phyloP scores from a whole-genome alignment of 2,888 invertebrate genomes.

The Cataglyphis albicans region DNA sequence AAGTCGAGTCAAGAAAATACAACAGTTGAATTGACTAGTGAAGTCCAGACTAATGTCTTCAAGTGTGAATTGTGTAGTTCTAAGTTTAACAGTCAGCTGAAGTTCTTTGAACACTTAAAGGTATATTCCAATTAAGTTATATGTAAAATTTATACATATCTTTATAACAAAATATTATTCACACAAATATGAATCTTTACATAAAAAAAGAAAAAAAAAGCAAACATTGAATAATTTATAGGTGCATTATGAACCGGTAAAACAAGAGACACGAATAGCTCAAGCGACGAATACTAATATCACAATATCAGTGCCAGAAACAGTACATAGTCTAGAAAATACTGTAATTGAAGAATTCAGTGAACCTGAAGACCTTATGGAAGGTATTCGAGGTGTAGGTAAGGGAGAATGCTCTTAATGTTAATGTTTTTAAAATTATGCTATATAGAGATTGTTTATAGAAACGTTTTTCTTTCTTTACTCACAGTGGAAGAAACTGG shows the following conservation, averaged over 20 bases:
- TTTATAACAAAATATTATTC: too few species aligned
- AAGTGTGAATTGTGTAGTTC: constrained; percentile 93
- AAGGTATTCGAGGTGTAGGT: constrained; percentile 93
- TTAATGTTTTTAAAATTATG: neutral
- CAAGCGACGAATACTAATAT: constrained; percentile 84
- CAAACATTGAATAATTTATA: constrained; percentile 65
- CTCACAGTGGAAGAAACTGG: constrained; percentile 84
- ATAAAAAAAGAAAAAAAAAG: neutral
- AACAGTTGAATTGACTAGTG: constrained; percentile 73
- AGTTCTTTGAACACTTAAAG: constrained; percentile 95
- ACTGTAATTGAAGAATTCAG: constrained; percentile 92
- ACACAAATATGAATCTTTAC: neutral
- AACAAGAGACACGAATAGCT: constrained; percentile 81
- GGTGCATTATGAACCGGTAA: constrained; percentile 84
- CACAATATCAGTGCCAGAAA: constrained; percentile 77
- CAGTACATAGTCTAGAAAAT: constrained; percentile 82
- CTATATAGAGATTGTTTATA: neutral
- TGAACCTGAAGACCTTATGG: constrained; percentile 95
- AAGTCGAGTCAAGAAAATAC: constrained; percentile 71
- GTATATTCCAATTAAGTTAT: constrained; percentile 78
- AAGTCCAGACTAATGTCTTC: constrained; percentile 87
- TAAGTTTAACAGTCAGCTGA: constrained; percentile 91
- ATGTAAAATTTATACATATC: neutral
- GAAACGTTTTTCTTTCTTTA: neutral
- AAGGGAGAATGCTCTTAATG: constrained; percentile 82